A percentile compares a stretch with the other conserved stretches of the same genome.
Conservation (phyloP, 2,113 vertebrate genomes). For the Notiomystis cincta region DNA sequence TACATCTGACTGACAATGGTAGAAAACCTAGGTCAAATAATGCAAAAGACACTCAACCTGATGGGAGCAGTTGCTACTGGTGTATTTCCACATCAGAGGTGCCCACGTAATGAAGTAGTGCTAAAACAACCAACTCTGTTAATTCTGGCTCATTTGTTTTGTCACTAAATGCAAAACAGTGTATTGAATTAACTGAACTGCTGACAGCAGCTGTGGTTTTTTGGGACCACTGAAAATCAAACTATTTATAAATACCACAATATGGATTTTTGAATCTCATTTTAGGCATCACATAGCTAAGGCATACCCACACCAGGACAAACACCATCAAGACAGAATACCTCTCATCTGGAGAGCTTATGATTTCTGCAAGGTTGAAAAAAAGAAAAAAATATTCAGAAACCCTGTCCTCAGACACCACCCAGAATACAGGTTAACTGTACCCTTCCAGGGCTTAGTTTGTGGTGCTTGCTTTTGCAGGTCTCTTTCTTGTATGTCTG, state of each 20-base stretch:
- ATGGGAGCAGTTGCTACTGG: background rate
- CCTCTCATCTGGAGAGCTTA: background rate
- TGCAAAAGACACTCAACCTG: background rate
- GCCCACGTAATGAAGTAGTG: accelerated
- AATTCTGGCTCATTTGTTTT: background rate
- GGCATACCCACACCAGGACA: background rate
- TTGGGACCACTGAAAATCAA: background rate
- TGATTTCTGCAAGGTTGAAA: background rate
- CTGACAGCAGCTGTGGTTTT: background rate
- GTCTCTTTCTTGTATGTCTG: background rate
- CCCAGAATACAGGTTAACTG: background rate
- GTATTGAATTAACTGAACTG: background rate
- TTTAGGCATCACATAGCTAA: background rate
- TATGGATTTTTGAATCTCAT: background rate
- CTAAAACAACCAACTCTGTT: background rate
- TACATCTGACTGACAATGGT: background rate
- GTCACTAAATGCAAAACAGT: background rate
- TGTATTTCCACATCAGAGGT: background rate
- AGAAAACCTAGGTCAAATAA: background rate
- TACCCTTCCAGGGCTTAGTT: background rate
- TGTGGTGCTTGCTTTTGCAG: background rate
- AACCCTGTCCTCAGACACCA: background rate
- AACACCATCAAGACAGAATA: background rate
- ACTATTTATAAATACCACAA: background rate
- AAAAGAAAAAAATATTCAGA: background rate